Percentiles rank a stretch among this genome's conserved stretches.
Conservation (phyloP, 2,113 vertebrate genomes). For the Isichthys henryi region DNA sequence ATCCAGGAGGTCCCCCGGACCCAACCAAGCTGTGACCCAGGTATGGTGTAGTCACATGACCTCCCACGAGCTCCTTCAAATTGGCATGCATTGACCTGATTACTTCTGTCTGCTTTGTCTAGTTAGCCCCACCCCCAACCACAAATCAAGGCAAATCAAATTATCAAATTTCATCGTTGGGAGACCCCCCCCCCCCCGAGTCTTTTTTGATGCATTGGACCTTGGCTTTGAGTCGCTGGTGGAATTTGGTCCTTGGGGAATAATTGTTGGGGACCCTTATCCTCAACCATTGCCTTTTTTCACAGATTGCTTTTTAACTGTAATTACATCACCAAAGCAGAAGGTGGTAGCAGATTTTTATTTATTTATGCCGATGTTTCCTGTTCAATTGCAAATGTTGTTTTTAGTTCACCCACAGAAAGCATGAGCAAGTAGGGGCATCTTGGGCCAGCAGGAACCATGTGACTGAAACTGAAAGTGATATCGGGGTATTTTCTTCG, state of each 20-base stretch:
- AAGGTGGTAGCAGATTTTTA: conserved; percentile 38
- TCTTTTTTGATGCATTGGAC: neutral
- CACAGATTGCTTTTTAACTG: neutral
- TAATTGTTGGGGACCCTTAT: neutral
- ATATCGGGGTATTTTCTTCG: conserved; percentile 33
- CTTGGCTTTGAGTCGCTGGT: neutral
- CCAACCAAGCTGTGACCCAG: conserved; percentile 51
- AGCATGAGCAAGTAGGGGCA: neutral
- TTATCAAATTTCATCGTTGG: neutral
- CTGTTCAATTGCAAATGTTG: neutral
- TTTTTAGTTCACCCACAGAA: neutral
- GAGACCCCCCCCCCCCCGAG: neutral
- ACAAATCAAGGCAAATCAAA: too few species aligned
- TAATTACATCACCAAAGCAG: neutral
- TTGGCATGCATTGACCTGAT: neutral
- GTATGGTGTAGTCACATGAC: conserved; percentile 32
- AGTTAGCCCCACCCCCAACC: neutral
- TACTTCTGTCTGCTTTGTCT: neutral
- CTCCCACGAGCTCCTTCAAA: neutral
- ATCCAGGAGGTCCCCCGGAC: conserved; percentile 58
- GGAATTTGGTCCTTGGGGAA: neutral
- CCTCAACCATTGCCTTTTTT: neutral
- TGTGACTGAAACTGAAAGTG: conserved; percentile 44
- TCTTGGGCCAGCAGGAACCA: neutral
- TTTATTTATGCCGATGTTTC: neutral